These are phyloP conservation scores for Agrochola litura DNA, from an alignment of 2,888 invertebrate genomes.

Conservation along the genomic window DNA sequence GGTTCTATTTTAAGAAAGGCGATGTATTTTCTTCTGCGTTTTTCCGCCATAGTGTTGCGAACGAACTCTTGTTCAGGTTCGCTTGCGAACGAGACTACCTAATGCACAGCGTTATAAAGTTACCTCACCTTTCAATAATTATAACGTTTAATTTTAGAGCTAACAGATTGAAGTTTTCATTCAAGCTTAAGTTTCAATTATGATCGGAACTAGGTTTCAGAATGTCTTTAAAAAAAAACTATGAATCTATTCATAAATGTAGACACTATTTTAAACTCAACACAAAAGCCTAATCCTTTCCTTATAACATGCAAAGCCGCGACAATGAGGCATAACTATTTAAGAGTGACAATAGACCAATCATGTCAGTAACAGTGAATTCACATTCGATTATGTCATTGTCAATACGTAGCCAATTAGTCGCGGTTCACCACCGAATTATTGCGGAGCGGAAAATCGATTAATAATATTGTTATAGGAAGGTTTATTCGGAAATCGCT, in stretches of 20 bases:
- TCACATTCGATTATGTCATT: constrained; percentile 15
- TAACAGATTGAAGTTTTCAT: not conserved
- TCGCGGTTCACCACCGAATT: not conserved
- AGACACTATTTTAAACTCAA: not conserved
- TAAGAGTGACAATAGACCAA: not conserved
- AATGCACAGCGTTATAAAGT: not conserved
- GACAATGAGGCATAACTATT: not conserved
- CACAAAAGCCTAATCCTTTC: not conserved
- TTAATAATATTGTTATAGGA: not conserved
- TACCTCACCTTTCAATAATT: not conserved
- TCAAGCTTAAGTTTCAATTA: not conserved
- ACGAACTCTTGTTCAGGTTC: not conserved
- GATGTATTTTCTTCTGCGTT: constrained; percentile 21
- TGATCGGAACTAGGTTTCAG: not conserved
- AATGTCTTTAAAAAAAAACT: not conserved
- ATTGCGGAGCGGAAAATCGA: not conserved
- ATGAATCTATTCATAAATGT: not conserved
- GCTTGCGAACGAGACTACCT: not conserved
- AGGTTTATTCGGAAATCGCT: not conserved
- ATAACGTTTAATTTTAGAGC: not conserved
- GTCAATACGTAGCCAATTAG: constrained; percentile 31
- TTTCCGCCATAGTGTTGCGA: not conserved
- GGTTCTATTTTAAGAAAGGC: constrained; percentile 39
- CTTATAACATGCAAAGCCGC: not conserved
- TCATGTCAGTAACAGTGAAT: not conserved